These are phyloP conservation scores for Psix sp. DNA, from an alignment of 1,140 invertebrate species.

Conservation along the genomic window DNA sequence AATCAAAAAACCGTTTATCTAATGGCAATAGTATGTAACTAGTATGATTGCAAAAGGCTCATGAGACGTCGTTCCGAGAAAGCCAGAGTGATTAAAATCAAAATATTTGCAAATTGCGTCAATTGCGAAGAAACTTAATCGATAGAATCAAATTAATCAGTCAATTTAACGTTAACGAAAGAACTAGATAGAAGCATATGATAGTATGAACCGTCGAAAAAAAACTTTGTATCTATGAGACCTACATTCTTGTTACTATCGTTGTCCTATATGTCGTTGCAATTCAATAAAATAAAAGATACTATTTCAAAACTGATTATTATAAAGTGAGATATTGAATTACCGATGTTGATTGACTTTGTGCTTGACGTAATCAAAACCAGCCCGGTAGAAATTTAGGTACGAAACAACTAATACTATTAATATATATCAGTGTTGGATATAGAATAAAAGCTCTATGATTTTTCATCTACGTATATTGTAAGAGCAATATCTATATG, in stretches of 20 bases:
- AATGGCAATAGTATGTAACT: constrained; percentile 18
- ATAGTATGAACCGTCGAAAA: constrained; percentile 36
- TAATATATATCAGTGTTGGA: constrained; percentile 76
- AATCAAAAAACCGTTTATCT: neutral
- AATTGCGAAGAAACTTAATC: constrained; percentile 41
- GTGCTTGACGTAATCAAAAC: constrained; percentile 75
- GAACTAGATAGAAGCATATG: constrained; percentile 35
- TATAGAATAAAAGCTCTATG: constrained; percentile 74
- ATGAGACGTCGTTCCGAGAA: constrained; percentile 12
- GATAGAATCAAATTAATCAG: constrained; percentile 9
- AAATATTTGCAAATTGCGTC: constrained; percentile 12
- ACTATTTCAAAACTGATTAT: constrained; percentile 50
- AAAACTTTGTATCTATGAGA: constrained; percentile 49
- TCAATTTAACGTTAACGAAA: constrained; percentile 7
- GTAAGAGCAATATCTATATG: constrained; percentile 73
- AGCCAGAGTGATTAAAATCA: constrained; percentile 8
- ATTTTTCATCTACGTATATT: constrained; percentile 75
- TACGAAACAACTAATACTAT: constrained; percentile 76
- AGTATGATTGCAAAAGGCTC: constrained; percentile 12
- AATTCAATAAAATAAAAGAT: constrained; percentile 48
- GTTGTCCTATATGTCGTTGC: constrained; percentile 50
- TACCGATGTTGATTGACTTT: constrained; percentile 61
- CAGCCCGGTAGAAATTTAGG: constrained; percentile 77
- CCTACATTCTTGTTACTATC: constrained; percentile 50
- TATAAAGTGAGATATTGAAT: constrained; percentile 49